Conservation (phyloP, 2,888 invertebrate genomes). For the Ptychoptera contaminata region DNA sequence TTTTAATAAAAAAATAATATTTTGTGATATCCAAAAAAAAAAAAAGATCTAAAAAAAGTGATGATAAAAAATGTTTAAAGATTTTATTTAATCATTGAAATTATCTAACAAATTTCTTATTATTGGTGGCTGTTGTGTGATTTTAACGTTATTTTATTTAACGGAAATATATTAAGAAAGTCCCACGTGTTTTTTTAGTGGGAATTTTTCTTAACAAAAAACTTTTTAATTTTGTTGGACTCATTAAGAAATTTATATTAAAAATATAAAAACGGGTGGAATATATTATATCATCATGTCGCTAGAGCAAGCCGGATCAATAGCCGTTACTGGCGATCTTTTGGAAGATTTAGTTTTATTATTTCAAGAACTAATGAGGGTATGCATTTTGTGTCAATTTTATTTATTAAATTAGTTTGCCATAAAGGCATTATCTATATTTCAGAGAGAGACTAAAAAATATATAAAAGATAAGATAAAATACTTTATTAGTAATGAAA, state of each 20-base stretch:
- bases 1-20: too few relatives aligned
- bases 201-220: background rate
- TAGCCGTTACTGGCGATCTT: constrained; percentile 47
- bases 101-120: too few relatives aligned
- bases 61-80: too few relatives aligned
- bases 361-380: constrained; percentile 54
- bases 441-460: too few relatives aligned
- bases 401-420: background rate
- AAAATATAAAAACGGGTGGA: constrained; percentile 18
- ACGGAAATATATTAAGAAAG: constrained; percentile 2
- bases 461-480: too few relatives aligned
- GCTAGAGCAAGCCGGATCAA: constrained; percentile 44
- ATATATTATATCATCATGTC: constrained; percentile 37
- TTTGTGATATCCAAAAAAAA: too few relatives aligned
- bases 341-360: constrained; percentile 57
- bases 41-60: too few relatives aligned
- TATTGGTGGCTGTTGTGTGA: too few relatives aligned
- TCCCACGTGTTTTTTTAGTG: background rate
- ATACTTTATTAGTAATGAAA: too few relatives aligned
- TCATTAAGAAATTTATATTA: constrained; percentile 5
- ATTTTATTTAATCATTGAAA: too few relatives aligned
- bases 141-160: too few relatives aligned
- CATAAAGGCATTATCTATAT: too few relatives aligned
- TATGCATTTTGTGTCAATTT: constrained; percentile 28
- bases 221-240: constrained; percentile 3